phyloP scores from a whole-genome alignment of 2,888 invertebrate species.

The Anodontia alba region DNA sequence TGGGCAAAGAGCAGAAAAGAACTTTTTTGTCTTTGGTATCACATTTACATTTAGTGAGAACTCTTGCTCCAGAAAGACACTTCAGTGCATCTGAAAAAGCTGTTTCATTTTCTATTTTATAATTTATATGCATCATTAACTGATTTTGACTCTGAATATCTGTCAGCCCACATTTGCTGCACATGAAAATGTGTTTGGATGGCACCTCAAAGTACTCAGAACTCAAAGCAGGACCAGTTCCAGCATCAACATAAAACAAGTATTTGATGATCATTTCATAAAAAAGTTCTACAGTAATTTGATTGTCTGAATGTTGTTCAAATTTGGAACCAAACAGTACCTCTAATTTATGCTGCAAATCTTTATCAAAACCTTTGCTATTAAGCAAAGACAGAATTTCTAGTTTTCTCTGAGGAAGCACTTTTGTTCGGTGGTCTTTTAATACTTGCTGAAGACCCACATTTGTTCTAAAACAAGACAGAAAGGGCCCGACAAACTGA shows the following conservation, averaged over 20 bases:
- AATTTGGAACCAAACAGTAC: background rate
- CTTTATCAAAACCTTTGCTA: background rate
- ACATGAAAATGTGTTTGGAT: background rate
- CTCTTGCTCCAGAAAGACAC: background rate
- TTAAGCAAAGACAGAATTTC: background rate
- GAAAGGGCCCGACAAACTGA: background rate
- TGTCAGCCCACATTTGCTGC: background rate
- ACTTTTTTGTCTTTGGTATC: background rate
- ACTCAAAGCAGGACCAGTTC: background rate
- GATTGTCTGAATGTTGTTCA: background rate
- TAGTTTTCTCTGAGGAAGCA: background rate
- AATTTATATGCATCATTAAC: background rate
- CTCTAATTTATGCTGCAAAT: background rate
- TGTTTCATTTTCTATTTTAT: background rate
- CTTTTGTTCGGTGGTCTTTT: background rate
- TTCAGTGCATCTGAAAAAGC: background rate
- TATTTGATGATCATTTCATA: background rate
- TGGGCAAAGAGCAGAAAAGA: conserved; percentile 7
- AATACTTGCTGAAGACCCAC: background rate
- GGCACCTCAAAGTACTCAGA: background rate
- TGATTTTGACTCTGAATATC: background rate
- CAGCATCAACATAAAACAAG: background rate
- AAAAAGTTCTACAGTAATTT: background rate
- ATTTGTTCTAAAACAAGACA: background rate
- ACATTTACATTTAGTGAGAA: background rate